A percentile compares a stretch with the other conserved stretches of the same genome.
Evolutionary conservation across 2,888 invertebrate species (phyloP).

Genomic region (Catocala nupta): DNA sequence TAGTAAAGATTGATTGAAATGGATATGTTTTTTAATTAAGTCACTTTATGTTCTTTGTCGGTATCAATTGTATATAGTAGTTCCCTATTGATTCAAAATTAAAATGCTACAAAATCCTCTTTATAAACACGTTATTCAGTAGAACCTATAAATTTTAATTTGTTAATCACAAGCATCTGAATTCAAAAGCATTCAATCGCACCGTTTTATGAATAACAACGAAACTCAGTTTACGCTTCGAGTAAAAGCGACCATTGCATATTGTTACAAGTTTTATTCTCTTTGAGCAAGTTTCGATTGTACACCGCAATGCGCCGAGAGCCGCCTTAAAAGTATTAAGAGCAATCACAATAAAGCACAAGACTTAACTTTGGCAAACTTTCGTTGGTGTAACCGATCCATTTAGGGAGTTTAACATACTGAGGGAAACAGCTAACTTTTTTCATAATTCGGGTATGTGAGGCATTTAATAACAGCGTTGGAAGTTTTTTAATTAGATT

Average conservation of each 20-base stretch:
- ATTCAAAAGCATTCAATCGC: constrained; percentile 31
- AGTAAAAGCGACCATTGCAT: constrained; percentile 62
- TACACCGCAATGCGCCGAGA: constrained; percentile 72
- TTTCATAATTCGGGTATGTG: constrained; percentile 53
- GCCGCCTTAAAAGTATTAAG: constrained; percentile 68
- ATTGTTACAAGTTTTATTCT: constrained; percentile 73
- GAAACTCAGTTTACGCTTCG: constrained; percentile 42
- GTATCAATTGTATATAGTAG: too few species aligned
- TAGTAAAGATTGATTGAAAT: too few species aligned
- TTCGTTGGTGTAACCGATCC: constrained; percentile 46
- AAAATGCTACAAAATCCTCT: too few species aligned
- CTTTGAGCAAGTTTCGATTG: constrained; percentile 73
- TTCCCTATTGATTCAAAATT: too few species aligned
- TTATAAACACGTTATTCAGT: too few species aligned
- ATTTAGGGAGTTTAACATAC: constrained; percentile 48
- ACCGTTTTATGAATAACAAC: constrained; percentile 39
- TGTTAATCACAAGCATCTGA: too few species aligned
- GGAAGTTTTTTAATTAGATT: constrained; percentile 53
- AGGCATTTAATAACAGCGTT: constrained; percentile 44
- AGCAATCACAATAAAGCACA: constrained; percentile 73
- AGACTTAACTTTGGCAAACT: constrained; percentile 62
- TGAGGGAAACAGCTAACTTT: constrained; percentile 47
- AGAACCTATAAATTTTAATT: too few species aligned
- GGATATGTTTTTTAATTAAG: too few species aligned
- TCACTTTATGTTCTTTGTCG: too few species aligned